Evolutionary conservation across 2,888 invertebrate genomes (phyloP).

Genomic region (Drosophila borealis): DNA sequence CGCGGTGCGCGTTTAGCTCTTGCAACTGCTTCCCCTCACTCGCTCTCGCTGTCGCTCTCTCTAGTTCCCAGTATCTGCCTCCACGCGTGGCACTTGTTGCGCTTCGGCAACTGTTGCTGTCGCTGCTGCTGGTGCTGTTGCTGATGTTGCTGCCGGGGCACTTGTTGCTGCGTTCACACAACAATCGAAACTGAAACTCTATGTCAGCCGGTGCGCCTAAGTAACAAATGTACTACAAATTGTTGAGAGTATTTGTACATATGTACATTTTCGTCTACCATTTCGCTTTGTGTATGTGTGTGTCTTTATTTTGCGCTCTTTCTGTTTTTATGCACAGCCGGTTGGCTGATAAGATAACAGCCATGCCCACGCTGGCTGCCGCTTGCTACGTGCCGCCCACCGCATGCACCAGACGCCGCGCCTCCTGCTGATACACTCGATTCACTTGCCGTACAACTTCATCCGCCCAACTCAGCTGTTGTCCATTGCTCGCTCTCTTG

Average conservation of each 20-base stretch:
- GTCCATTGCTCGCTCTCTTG: not conserved
- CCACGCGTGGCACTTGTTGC: conserved; percentile 70
- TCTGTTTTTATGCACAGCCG: conserved; percentile 46
- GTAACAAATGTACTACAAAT: conserved; percentile 61
- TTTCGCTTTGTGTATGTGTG: conserved; percentile 22
- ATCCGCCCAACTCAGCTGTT: conserved; percentile 2
- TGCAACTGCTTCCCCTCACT: conserved; percentile 1
- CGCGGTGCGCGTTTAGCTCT: conserved; percentile 21
- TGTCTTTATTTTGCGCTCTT: conserved; percentile 49
- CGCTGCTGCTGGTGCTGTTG: conserved; percentile 21
- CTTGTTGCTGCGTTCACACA: conserved; percentile 79
- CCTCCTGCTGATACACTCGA: conserved; percentile 24
- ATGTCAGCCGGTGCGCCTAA: conserved; percentile 63
- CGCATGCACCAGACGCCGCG: conserved; percentile 49
- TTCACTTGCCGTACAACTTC: not conserved
- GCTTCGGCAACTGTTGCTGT: conserved; percentile 58
- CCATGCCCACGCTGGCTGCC: conserved; percentile 33
- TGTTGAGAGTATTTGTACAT: conserved; percentile 34
- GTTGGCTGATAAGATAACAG: conserved; percentile 67
- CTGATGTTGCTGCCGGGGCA: conserved; percentile 49
- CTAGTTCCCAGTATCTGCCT: not conserved
- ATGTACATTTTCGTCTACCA: conserved; percentile 27
- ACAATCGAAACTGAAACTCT: conserved; percentile 77
- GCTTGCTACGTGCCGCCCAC: conserved; percentile 63
- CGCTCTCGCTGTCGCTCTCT: not conserved